phyloP scores from a whole-genome alignment of 2,888 invertebrate genomes.

The Therioaphis trifolii region DNA sequence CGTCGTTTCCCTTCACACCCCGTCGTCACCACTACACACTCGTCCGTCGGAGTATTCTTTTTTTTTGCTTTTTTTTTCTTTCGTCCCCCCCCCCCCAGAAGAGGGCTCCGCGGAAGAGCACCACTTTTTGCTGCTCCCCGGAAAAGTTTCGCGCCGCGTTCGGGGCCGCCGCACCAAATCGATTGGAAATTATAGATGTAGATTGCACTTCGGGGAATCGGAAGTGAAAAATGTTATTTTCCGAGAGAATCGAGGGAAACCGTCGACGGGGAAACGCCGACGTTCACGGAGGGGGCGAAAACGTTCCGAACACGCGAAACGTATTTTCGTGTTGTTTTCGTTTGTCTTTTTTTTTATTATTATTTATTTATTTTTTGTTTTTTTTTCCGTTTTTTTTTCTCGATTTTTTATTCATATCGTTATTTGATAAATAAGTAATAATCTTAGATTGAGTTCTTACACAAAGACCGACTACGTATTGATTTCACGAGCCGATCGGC shows the following conservation, averaged over 20 bases:
- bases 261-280: background rate
- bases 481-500: too few relatives aligned
- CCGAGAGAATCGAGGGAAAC: background rate
- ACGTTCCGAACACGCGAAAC: conserved; percentile 1
- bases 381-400: too few relatives aligned
- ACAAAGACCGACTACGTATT: background rate
- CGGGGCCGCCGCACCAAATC: too few relatives aligned
- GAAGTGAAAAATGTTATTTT: conserved; percentile 33
- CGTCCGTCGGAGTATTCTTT: too few relatives aligned
- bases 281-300: background rate
- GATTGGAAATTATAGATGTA: conserved; percentile 25
- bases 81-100: too few relatives aligned
- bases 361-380: background rate
- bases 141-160: background rate
- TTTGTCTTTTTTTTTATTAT: background rate
- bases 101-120: too few relatives aligned
- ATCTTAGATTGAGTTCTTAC: background rate
- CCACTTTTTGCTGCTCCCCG: background rate
- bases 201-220: conserved; percentile 2
- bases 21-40: too few relatives aligned
- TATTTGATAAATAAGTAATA: conserved; percentile 37
- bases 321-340: too few relatives aligned
- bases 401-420: too few relatives aligned
- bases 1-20: too few relatives aligned
- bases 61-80: too few relatives aligned